These are phyloP conservation scores for Fabriciana adippe DNA, from an alignment of 2,888 invertebrate species.

Conservation along the genomic window DNA sequence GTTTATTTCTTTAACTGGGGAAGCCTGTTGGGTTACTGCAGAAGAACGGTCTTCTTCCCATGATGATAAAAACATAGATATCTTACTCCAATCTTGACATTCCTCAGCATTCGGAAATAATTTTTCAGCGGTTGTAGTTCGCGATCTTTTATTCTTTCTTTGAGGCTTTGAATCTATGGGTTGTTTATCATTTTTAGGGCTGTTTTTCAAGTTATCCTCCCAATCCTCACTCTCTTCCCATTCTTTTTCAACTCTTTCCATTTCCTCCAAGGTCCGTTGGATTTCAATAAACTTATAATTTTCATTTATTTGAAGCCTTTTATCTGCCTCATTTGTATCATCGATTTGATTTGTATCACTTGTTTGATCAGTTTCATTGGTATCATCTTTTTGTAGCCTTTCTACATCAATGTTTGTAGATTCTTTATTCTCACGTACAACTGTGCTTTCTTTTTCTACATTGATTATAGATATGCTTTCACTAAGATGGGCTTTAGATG, in stretches of 20 bases:
- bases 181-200: conserved; percentile 22
- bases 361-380: not conserved
- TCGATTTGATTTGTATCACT: not conserved
- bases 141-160: conserved; percentile 43
- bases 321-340: not conserved
- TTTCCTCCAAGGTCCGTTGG: conserved; percentile 57
- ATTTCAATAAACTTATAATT: conserved; percentile 42
- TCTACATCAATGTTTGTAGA: not conserved
- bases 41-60: conserved; percentile 47
- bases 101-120: conserved; percentile 46
- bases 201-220: conserved; percentile 47
- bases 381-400: not conserved
- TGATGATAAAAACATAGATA: conserved; percentile 59
- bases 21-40: conserved; percentile 22
- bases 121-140: conserved; percentile 36
- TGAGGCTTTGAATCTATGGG: conserved; percentile 55
- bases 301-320: not conserved
- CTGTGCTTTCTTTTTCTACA: not conserved
- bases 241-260: conserved; percentile 60
- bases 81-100: conserved; percentile 64
- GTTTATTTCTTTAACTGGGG: conserved; percentile 46
- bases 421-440: not conserved
- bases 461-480: not conserved
- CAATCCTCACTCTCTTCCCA: conserved; percentile 71
- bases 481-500: not conserved